Evolutionary conservation across 2,113 vertebrate genomes (phyloP).

Genomic region (Stegastes partitus): DNA sequence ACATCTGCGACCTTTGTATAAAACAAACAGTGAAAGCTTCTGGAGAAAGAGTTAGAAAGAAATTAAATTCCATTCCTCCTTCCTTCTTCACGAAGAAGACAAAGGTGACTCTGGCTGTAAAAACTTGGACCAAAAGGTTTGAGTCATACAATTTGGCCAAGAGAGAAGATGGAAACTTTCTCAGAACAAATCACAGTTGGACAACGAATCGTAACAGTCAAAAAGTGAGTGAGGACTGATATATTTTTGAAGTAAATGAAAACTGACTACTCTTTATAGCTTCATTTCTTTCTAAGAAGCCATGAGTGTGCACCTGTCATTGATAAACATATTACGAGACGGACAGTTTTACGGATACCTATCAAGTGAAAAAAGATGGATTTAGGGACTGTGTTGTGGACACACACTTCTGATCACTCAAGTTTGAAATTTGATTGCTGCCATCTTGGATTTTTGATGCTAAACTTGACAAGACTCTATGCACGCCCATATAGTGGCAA

Average conservation of each 20-base stretch:
- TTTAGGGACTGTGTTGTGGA: no score
- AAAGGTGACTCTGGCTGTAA: slow-evolving; percentile 33
- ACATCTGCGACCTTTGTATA: slow-evolving; percentile 74
- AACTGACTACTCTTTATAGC: neutral
- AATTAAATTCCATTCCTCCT: slow-evolving; percentile 11
- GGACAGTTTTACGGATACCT: slow-evolving; percentile 32
- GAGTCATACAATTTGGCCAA: slow-evolving; percentile 15
- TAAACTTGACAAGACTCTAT: no score
- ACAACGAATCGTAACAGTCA: neutral
- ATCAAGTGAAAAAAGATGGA: no score
- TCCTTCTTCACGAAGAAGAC: slow-evolving; percentile 20
- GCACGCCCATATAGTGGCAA: no score
- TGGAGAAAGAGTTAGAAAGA: slow-evolving; percentile 40
- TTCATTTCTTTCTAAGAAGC: neutral
- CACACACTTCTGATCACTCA: no score
- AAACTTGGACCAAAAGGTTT: slow-evolving; percentile 3
- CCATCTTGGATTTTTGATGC: no score
- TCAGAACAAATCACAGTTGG: neutral
- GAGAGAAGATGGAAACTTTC: neutral
- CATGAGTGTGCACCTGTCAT: no score
- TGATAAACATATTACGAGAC: slow-evolving; percentile 23
- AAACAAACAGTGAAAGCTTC: slow-evolving; percentile 64
- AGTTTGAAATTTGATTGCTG: no score
- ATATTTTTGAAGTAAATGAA: neutral
- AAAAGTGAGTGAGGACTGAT: neutral